Conservation (phyloP, 2,888 invertebrate species). For the Drosophila algonquin region DNA sequence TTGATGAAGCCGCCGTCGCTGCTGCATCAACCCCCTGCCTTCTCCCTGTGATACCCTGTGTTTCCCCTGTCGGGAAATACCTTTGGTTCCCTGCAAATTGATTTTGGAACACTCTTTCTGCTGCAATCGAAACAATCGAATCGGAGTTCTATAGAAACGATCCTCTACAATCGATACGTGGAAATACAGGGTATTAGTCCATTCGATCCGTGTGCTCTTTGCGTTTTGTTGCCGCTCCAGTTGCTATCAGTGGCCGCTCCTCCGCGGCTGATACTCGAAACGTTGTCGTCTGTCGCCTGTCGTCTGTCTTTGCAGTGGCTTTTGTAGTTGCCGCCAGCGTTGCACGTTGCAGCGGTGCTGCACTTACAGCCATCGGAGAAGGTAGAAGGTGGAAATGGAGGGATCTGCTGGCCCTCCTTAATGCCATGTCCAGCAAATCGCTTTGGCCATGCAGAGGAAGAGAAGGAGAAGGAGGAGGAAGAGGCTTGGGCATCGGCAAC, state of each 20-base stretch:
- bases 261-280: slow-evolving; percentile 62
- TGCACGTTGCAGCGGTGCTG: slow-evolving; percentile 31
- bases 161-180: no score
- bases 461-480: background rate
- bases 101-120: no score
- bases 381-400: slow-evolving; percentile 42
- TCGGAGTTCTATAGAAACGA: no score
- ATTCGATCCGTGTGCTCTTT: background rate
- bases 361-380: slow-evolving; percentile 39
- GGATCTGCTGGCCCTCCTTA: slow-evolving; percentile 25
- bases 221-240: slow-evolving; percentile 68
- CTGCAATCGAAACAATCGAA: no score
- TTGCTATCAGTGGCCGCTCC: slow-evolving; percentile 67
- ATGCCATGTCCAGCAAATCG: slow-evolving; percentile 56
- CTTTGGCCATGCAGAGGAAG: slow-evolving; percentile 31
- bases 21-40: slow-evolving; percentile 24
- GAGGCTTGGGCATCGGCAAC: background rate
- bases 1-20: slow-evolving; percentile 36
- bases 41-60: slow-evolving; percentile 7
- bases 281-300: slow-evolving; percentile 44
- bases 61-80: background rate
- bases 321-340: slow-evolving; percentile 70
- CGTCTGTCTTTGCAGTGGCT: slow-evolving; percentile 22
- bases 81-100: no score
- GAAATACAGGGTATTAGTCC: slow-evolving; percentile 1